phyloP scores from a whole-genome alignment of 2,113 vertebrate genomes.

The Leptobrachium ailaonicum region DNA sequence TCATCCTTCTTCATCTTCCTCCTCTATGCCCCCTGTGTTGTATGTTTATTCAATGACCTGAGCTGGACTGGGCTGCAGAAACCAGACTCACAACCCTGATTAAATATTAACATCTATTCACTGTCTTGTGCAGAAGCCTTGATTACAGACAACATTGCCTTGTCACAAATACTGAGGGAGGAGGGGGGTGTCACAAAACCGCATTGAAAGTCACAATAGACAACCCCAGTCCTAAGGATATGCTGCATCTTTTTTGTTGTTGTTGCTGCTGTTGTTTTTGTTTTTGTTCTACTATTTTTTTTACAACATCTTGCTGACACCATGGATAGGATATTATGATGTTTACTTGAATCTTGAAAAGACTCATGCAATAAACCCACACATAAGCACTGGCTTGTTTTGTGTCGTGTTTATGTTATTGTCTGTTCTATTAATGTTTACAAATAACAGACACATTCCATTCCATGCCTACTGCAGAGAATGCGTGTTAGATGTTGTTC shows the following conservation, averaged over 20 bases:
- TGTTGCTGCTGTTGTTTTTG: not conserved
- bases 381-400: too few species aligned
- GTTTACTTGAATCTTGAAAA: too few species aligned
- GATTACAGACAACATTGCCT: conserved; percentile 25
- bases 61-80: conserved; percentile 7
- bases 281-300: not conserved
- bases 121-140: not conserved
- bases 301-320: not conserved
- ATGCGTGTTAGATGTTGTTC: too few species aligned
- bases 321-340: too few species aligned
- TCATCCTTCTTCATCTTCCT: not conserved
- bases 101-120: conserved; percentile 29
- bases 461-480: too few species aligned
- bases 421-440: too few species aligned
- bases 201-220: not conserved
- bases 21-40: not conserved
- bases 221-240: not conserved
- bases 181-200: too few species aligned
- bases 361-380: too few species aligned
- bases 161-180: not conserved
- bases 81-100: conserved; percentile 19
- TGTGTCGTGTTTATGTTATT: too few species aligned
- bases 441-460: too few species aligned
- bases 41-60: not conserved
- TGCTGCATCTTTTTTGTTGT: not conserved